These are phyloP conservation scores for Hirudinaria manillensis DNA, from an alignment of 2,888 invertebrate genomes.

Conservation along the genomic window DNA sequence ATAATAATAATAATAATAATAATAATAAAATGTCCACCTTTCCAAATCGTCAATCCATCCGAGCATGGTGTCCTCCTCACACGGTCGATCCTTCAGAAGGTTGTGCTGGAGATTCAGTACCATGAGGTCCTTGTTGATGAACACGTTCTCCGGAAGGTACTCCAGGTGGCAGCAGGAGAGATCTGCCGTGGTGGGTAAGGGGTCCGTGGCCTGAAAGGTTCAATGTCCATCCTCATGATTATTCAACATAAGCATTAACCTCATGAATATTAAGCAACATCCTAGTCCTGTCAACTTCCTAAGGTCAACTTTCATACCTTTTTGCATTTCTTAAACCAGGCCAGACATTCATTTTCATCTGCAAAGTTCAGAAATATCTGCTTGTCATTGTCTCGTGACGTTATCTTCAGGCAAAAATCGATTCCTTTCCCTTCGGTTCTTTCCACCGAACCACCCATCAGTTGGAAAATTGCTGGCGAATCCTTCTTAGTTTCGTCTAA, in stretches of 20 bases:
- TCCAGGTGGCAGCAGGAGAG: constrained; percentile 55
- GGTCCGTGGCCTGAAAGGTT: constrained; percentile 50
- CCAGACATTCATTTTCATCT: constrained; percentile 46
- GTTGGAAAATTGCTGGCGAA: constrained; percentile 49
- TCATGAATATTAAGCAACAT: neutral
- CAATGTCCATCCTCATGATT: neutral
- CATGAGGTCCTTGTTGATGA: constrained; percentile 52
- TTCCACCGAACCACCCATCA: constrained; percentile 53
- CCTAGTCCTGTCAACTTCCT: neutral
- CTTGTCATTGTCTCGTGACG: constrained; percentile 49
- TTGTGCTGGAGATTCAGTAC: constrained; percentile 55
- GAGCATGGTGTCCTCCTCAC: constrained; percentile 52
- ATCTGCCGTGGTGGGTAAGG: constrained; percentile 54
- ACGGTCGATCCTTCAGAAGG: constrained; percentile 50
- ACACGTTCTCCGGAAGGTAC: constrained; percentile 55
- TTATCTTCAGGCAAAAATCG: constrained; percentile 48
- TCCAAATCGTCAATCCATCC: constrained; percentile 56
- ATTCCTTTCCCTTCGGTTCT: constrained; percentile 51
- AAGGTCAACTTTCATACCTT: constrained; percentile 44
- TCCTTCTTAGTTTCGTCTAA: constrained; percentile 42
- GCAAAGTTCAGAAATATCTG: constrained; percentile 50
- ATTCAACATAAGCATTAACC: too few relatives aligned
- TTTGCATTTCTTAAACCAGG: constrained; percentile 51
- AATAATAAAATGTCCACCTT: constrained; percentile 20
- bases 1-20: neutral